These are phyloP conservation scores for Megalops cyprinoides DNA, from an alignment of 2,797 vertebrate species.

Conservation along the genomic window DNA sequence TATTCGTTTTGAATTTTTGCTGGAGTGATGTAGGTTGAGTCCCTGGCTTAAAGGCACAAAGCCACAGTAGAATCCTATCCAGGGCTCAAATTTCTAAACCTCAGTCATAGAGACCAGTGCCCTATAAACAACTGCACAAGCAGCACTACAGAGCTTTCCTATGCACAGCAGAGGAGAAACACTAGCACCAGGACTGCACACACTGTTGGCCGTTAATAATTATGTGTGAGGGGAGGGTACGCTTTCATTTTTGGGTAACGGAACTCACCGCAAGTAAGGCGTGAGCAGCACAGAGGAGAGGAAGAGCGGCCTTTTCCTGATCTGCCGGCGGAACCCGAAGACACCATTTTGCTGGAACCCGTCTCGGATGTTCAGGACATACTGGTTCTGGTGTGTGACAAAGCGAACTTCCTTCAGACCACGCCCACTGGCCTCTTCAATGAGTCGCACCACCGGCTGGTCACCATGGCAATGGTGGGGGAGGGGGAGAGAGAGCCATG, in stretches of 20 bases:
- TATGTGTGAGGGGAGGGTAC: too few species aligned
- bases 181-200: too few species aligned
- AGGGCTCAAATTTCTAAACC: too few species aligned
- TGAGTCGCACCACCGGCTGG: slow-evolving; percentile 91
- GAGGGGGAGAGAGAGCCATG: background rate
- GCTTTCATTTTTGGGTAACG: too few species aligned
- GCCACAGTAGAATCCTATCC: too few species aligned
- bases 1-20: background rate
- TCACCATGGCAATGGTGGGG: background rate
- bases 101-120: too few species aligned
- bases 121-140: too few species aligned
- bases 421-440: slow-evolving; percentile 89
- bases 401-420: slow-evolving; percentile 95
- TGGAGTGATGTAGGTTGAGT: background rate
- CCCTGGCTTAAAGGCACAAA: too few species aligned
- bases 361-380: slow-evolving; percentile 91
- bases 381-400: slow-evolving; percentile 95
- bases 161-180: too few species aligned
- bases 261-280: slow-evolving; percentile 89
- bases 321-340: slow-evolving; percentile 89
- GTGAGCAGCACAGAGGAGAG: slow-evolving; percentile 87
- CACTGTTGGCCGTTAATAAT: too few species aligned
- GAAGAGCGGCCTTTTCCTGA: slow-evolving; percentile 91
- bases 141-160: too few species aligned
- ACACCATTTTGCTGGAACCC: slow-evolving; percentile 91